Percentiles rank a stretch among this genome's conserved stretches.
Evolutionary conservation across 35 echinoderm and acorn worm genomes (phyloP).

Genomic region (Lytechinus variegatus): DNA sequence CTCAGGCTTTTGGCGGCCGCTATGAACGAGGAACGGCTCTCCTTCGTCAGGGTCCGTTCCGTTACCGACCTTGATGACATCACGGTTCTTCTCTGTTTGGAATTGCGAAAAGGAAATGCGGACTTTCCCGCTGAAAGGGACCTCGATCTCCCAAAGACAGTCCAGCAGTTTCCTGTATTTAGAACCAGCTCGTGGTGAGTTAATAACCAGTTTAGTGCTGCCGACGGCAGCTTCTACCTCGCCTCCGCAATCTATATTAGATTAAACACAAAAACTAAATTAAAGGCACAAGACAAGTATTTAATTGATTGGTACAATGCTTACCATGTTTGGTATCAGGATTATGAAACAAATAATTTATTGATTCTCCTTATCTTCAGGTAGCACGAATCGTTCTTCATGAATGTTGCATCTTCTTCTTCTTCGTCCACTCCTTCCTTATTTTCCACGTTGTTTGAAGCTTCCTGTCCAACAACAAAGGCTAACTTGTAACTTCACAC

Average conservation of each 20-base stretch:
- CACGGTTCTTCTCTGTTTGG: conserved; percentile 63
- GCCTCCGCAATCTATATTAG: conserved; percentile 66
- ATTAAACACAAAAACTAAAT: neutral
- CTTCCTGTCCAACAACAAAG: too few species aligned
- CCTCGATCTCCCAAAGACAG: conserved; percentile 68
- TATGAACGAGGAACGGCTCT: conserved; percentile 49
- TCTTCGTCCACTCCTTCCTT: too few species aligned
- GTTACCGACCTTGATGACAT: conserved; percentile 73
- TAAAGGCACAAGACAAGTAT: too few species aligned
- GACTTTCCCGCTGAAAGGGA: conserved; percentile 68
- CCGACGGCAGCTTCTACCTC: neutral
- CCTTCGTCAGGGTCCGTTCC: conserved; percentile 63
- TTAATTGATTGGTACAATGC: too few species aligned
- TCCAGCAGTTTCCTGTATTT: conserved; percentile 59
- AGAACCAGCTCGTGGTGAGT: conserved; percentile 48
- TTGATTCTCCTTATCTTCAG: too few species aligned
- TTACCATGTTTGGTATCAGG: too few species aligned
- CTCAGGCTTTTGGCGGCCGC: conserved; percentile 50
- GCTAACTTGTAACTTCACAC: too few species aligned
- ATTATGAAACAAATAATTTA: too few species aligned
- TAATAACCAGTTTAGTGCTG: conserved; percentile 65
- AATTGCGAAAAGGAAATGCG: conserved; percentile 66
- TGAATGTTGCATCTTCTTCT: too few species aligned
- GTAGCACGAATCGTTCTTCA: too few species aligned
- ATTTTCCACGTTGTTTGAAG: too few species aligned